A percentile compares a stretch with the other conserved stretches of the same genome.
Evolutionary conservation across 2,797 vertebrate species (phyloP).

Genomic region (Columba guinea): DNA sequence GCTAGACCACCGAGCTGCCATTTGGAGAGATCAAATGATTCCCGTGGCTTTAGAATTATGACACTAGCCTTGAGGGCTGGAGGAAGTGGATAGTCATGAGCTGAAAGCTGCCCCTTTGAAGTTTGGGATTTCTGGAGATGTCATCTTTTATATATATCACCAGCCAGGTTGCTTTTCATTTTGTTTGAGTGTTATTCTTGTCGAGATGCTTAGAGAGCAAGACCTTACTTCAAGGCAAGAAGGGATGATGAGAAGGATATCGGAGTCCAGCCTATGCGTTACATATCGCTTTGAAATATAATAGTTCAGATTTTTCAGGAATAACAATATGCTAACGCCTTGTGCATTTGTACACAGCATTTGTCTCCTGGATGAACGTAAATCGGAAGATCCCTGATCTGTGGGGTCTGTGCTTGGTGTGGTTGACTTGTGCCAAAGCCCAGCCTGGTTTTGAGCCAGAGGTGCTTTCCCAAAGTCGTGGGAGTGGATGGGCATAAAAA

Average conservation of each 20-base stretch:
- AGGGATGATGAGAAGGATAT: conserved; percentile 22
- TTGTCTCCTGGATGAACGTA: background rate
- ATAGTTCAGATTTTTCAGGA: background rate
- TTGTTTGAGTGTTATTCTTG: conserved; percentile 21
- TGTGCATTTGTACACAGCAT: fast-evolving
- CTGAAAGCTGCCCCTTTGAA: conserved; percentile 57
- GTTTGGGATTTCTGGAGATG: conserved; percentile 52
- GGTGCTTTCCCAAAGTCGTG: background rate
- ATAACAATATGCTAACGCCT: background rate
- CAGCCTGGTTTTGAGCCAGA: background rate
- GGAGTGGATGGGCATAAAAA: background rate
- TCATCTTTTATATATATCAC: conserved; percentile 53
- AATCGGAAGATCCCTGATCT: background rate
- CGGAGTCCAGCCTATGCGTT: background rate
- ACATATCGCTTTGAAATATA: conserved; percentile 37
- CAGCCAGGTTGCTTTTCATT: conserved; percentile 43
- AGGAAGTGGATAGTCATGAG: background rate
- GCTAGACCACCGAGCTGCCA: conserved; percentile 39
- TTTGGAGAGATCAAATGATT: conserved; percentile 53
- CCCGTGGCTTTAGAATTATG: conserved; percentile 28
- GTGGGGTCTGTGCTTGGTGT: background rate
- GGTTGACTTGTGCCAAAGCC: background rate
- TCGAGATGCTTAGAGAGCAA: conserved; percentile 41
- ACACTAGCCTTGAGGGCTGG: conserved; percentile 38
- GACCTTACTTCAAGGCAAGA: conserved; percentile 33